These are phyloP conservation scores for Theropithecus gelada DNA, from an alignment of 2,113 vertebrate genomes.

Conservation along the genomic window DNA sequence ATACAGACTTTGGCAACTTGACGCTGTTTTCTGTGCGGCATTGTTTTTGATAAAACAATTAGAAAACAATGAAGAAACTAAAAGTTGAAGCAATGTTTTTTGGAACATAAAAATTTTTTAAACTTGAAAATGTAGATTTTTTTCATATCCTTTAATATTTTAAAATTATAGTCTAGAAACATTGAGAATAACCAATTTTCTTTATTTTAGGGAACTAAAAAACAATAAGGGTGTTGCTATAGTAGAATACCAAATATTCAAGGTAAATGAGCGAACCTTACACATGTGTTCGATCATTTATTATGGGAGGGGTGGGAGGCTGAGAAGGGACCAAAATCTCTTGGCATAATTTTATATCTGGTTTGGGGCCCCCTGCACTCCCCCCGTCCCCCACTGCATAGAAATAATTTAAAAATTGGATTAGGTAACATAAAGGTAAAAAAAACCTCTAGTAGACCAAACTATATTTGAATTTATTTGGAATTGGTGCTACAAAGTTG, in stretches of 20 bases:
- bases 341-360: constrained; percentile 7
- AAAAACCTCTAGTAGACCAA: neutral
- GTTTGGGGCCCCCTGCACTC: neutral
- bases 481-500: neutral
- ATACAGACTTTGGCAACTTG: neutral
- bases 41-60: neutral
- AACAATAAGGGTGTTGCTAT: neutral
- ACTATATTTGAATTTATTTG: constrained; percentile 14
- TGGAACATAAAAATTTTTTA: neutral
- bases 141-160: neutral
- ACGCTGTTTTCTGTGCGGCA: neutral
- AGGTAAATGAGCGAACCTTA: neutral
- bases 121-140: neutral
- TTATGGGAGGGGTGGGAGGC: neutral
- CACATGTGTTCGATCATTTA: neutral
- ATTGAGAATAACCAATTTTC: constrained; percentile 11
- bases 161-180: constrained; percentile 22
- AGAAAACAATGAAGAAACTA: neutral
- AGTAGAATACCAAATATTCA: neutral
- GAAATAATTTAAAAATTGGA: neutral
- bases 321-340: neutral
- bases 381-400: neutral
- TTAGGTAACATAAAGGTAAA: neutral
- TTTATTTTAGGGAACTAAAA: neutral
- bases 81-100: neutral